phyloP scores from a whole-genome alignment of 2,113 vertebrate species.

The Mastomys coucha region DNA sequence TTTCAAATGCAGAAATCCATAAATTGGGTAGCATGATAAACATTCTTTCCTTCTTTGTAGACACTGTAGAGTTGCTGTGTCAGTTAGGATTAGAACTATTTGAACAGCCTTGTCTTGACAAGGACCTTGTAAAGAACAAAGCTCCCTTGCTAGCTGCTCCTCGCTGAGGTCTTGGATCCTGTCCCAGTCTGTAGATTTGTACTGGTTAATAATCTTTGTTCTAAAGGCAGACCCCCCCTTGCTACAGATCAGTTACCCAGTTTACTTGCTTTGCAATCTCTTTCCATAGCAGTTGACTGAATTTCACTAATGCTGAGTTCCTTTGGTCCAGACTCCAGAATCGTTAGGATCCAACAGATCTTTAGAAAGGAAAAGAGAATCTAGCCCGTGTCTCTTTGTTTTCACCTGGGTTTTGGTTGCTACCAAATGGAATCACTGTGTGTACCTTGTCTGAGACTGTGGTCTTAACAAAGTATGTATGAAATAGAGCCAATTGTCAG shows the following conservation, averaged over 20 bases:
- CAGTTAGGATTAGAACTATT: neutral
- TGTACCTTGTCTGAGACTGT: constrained; percentile 34
- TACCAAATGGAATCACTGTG: constrained; percentile 39
- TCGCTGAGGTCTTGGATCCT: neutral
- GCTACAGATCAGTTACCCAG: neutral
- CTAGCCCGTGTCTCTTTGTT: neutral
- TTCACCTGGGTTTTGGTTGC: constrained; percentile 52
- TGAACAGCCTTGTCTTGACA: neutral
- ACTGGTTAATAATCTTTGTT: constrained; percentile 3
- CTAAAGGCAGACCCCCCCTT: neutral
- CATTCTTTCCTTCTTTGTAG: neutral
- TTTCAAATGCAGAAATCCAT: constrained; percentile 1
- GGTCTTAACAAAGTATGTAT: constrained; percentile 59
- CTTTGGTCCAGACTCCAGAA: neutral
- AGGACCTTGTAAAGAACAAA: neutral
- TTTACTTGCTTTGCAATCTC: neutral
- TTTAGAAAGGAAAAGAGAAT: constrained; percentile 14
- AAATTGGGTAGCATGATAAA: neutral
- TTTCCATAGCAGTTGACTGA: constrained; percentile 28
- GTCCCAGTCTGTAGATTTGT: neutral
- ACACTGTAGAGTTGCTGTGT: neutral
- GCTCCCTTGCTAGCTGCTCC: neutral
- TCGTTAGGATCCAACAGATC: constrained; percentile 27
- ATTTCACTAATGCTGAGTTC: neutral
- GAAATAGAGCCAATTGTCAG: constrained; percentile 53